These are phyloP conservation scores for Coelopa pilipes DNA, from an alignment of 2,888 invertebrate genomes.

Conservation along the genomic window DNA sequence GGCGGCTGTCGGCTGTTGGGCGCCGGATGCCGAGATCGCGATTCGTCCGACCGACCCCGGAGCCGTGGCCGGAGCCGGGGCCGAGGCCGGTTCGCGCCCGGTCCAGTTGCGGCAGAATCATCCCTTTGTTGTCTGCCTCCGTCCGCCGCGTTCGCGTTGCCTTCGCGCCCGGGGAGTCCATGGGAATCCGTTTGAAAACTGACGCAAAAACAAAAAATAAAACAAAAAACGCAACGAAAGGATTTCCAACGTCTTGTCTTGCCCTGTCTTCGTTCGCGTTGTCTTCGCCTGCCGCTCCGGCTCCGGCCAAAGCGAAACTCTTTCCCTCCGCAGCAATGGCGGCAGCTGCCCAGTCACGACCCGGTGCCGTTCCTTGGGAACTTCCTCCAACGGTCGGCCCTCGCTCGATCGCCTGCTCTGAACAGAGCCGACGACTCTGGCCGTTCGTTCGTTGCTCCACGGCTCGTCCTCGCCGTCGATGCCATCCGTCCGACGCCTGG, in stretches of 20 bases:
- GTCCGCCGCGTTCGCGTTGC: background rate
- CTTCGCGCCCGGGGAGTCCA: constrained; percentile 2
- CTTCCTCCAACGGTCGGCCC: too few species aligned
- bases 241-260: background rate
- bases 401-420: too few species aligned
- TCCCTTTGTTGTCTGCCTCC: constrained; percentile 15
- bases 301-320: too few species aligned
- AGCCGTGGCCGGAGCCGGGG: too few species aligned
- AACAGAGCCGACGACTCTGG: too few species aligned
- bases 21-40: background rate
- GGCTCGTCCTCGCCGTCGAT: too few species aligned
- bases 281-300: too few species aligned
- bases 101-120: constrained; percentile 35
- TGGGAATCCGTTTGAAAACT: constrained; percentile 21
- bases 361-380: too few species aligned
- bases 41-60: constrained; percentile 15
- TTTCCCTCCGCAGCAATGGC: too few species aligned
- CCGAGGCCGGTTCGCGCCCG: background rate
- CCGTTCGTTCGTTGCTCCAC: too few species aligned
- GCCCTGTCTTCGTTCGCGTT: background rate
- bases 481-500: too few species aligned
- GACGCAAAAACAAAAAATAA: background rate
- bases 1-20: background rate
- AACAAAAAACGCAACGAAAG: background rate
- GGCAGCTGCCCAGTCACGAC: too few species aligned